A percentile compares a stretch with the other conserved stretches of the same genome.
These are phyloP conservation scores for Labrus mixtus DNA, from an alignment of 2,113 vertebrate species.

Conservation along the genomic window DNA sequence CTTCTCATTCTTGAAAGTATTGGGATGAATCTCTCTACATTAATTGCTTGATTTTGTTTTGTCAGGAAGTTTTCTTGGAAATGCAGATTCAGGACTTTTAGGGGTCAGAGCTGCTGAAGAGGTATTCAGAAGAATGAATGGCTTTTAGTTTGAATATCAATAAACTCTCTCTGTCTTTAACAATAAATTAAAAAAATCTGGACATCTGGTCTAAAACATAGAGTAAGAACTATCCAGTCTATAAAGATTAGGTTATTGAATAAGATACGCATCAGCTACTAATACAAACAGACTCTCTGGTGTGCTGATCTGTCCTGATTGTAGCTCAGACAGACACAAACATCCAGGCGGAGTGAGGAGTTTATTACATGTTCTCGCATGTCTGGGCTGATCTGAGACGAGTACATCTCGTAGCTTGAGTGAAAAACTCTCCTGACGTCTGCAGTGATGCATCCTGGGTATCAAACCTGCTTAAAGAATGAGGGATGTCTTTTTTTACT, in stretches of 20 bases:
- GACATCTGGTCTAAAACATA: background rate
- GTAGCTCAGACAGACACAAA: background rate
- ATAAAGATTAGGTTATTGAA: slow-evolving; percentile 15
- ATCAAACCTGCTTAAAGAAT: background rate
- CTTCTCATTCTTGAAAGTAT: too few relatives aligned
- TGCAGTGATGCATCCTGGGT: background rate
- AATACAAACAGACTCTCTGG: slow-evolving; percentile 2
- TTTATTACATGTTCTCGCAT: slow-evolving; percentile 18
- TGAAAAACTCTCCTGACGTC: slow-evolving; percentile 12
- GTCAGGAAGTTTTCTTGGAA: too few relatives aligned
- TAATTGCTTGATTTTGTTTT: too few relatives aligned
- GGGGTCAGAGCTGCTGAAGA: too few relatives aligned
- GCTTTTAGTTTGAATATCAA: too few relatives aligned
- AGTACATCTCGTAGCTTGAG: background rate
- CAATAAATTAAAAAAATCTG: background rate
- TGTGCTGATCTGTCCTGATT: slow-evolving; percentile 20
- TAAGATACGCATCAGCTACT: slow-evolving; percentile 27
- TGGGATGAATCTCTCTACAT: too few relatives aligned
- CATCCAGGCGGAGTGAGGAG: slow-evolving; percentile 1
- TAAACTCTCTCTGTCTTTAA: too few relatives aligned
- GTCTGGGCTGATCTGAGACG: background rate
- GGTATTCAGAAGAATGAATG: too few relatives aligned
- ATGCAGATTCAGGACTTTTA: too few relatives aligned
- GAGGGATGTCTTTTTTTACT: background rate
- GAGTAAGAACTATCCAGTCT: background rate